Percentiles rank a stretch among this genome's conserved stretches.
Conservation (phyloP, 1,140 invertebrate species). For the Panulirus ornatus region DNA sequence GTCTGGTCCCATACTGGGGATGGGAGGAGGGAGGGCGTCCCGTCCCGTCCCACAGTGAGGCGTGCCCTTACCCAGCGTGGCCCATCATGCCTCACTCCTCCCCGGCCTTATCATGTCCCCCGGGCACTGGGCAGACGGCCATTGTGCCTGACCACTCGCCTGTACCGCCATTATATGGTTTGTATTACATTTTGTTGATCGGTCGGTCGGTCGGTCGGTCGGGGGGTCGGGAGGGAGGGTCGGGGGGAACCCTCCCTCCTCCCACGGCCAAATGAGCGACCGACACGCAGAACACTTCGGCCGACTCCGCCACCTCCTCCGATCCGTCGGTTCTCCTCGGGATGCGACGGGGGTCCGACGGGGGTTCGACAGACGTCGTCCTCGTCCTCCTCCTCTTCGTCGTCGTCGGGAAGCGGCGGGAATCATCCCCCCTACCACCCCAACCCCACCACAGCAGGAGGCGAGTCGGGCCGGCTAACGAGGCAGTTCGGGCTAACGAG, state of each 20-base stretch:
- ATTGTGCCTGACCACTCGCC: slow-evolving; percentile 65
- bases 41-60: too few species aligned
- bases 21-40: too few species aligned
- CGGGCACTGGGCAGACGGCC: slow-evolving; percentile 44
- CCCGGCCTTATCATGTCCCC: slow-evolving; percentile 54
- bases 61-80: too few species aligned
- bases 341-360: too few species aligned
- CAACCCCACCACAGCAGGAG: background rate
- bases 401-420: too few species aligned
- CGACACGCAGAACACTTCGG: background rate
- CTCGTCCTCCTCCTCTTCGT: too few species aligned
- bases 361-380: too few species aligned
- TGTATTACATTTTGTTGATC: slow-evolving; percentile 70
- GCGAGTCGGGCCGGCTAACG: background rate
- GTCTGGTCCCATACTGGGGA: too few species aligned
- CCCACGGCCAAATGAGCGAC: too few species aligned
- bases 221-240: background rate
- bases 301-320: background rate
- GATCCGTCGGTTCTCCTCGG: too few species aligned
- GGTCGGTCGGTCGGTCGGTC: slow-evolving; percentile 18
- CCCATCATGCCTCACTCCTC: slow-evolving; percentile 5
- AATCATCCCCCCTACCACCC: too few species aligned
- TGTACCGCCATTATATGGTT: slow-evolving; percentile 60
- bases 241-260: too few species aligned
- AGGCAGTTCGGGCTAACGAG: slow-evolving; percentile 27